Evolutionary conservation across 2,888 invertebrate species (phyloP), one percentile per base, ranked within the genome.

Genomic region (Volucella inanis): DNA sequence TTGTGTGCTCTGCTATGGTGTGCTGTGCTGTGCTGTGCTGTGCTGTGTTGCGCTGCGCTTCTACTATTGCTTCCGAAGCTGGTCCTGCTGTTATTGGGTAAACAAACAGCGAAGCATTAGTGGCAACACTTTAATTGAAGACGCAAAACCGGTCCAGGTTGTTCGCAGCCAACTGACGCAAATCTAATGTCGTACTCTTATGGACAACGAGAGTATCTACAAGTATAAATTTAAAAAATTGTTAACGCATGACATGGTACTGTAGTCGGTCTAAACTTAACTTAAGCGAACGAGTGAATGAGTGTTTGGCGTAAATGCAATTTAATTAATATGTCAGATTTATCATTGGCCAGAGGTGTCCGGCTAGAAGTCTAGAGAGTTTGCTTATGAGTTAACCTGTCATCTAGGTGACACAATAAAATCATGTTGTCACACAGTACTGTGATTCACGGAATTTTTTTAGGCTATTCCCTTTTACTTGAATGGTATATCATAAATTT

Each of bases 51-150:
- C 54, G 41, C n/a, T 9, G 10, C 31, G 31, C 31, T 31, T 31
- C 31, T 6, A 6, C 6, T 31, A 0, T 31, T 31, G 31, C 31
- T 31, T 31, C 31, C 45, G 43, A 38, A n/a, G 62, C 81, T 70
- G 50, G 47, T 64, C 54, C 49, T 45, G 52, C 39, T 68, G 70
- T 50, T 75, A 50, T 59, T 79, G 67, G 52, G 65, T 61, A 67
- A 80, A 76, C 85, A 80, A 76, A 85, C 80, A 61, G 54, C 45
- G 41, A 62, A 61, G 59, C 85, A 81, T 85, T 85, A 85, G 80
- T 77, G 76, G 12, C 80, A 85, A 81, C 81, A 85, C 81, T 85
- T 81, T 72, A 81, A 85, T 81, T 81, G 80, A 80, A 85, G 76
- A 71, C 72, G 76, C 76, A 62, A 67, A 85, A 85, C 85, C 85